Percentiles rank a stretch among this genome's conserved stretches.
phyloP scores from a whole-genome alignment of 2,888 invertebrate genomes.

The Smittia aterrima region DNA sequence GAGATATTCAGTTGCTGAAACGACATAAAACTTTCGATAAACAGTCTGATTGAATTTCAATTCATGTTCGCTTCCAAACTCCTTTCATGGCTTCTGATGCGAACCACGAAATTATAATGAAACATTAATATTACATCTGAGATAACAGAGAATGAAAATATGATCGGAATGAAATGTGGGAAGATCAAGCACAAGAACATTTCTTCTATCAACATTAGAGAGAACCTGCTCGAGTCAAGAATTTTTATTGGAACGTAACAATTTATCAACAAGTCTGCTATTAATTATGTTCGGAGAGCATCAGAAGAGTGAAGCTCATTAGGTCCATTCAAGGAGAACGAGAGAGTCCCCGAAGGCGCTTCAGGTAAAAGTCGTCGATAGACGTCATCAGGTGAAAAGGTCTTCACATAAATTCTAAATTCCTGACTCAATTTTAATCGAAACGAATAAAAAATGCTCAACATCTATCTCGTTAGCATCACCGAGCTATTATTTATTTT shows the following conservation, averaged over 20 bases:
- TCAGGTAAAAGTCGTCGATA: not conserved
- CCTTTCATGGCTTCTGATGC: not conserved
- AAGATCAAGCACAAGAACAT: constrained; percentile 1
- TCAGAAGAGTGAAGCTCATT: not conserved
- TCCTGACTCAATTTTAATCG: not conserved
- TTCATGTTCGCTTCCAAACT: not conserved
- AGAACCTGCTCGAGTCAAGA: not conserved
- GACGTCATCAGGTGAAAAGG: constrained; percentile 4
- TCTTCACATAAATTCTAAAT: not conserved
- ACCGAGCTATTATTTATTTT: constrained; percentile 25
- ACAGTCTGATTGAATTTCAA: not conserved
- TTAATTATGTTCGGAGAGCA: not conserved
- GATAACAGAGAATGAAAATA: constrained; percentile 12
- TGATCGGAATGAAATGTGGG: not conserved
- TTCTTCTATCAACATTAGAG: not conserved
- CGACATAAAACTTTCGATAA: not conserved
- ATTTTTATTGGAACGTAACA: not conserved
- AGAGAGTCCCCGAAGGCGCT: constrained; percentile 13
- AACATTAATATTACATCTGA: constrained; percentile 1
- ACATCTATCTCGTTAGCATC: constrained; percentile 24
- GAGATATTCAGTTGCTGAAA: constrained; percentile 1
- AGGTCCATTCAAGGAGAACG: not conserved
- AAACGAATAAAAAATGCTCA: constrained; percentile 1
- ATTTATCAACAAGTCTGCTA: constrained; percentile 14
- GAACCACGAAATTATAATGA: not conserved